These are phyloP conservation scores for Oryctes rhinoceros DNA, from an alignment of 1,140 invertebrate genomes.

Conservation along the genomic window DNA sequence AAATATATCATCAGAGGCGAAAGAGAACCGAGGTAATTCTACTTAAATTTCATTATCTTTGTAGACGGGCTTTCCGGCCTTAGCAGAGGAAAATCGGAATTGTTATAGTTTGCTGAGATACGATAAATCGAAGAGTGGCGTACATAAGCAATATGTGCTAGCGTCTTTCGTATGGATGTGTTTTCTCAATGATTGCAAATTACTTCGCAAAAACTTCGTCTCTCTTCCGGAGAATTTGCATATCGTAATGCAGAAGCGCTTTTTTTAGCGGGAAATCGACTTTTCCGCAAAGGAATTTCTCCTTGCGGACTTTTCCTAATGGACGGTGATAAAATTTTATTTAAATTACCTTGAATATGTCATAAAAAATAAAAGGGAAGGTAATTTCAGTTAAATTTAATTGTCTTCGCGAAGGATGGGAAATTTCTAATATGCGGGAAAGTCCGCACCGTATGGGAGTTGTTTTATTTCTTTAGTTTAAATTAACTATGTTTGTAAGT, in stretches of 20 bases:
- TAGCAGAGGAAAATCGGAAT: neutral
- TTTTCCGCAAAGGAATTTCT: neutral
- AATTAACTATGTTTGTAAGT: too few relatives aligned
- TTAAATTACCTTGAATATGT: neutral
- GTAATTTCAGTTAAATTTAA: neutral
- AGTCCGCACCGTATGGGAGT: too few relatives aligned
- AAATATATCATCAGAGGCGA: neutral
- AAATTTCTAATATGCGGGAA: too few relatives aligned
- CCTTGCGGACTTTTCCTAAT: neutral
- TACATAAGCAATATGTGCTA: too few relatives aligned
- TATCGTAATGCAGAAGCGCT: too few relatives aligned
- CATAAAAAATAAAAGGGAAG: neutral
- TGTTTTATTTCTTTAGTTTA: too few relatives aligned
- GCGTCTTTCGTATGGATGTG: too few relatives aligned
- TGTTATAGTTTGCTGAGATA: neutral
- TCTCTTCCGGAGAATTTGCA: too few relatives aligned
- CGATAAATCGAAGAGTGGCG: too few relatives aligned
- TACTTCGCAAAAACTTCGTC: too few relatives aligned
- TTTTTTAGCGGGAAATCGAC: too few relatives aligned
- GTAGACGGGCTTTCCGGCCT: neutral
- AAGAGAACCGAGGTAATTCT: neutral
- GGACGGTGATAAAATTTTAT: neutral
- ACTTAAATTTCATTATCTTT: conserved; percentile 4
- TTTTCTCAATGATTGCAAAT: too few relatives aligned
- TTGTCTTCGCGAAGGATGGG: neutral